phyloP scores from a whole-genome alignment of 1,140 invertebrate genomes.

The Aphelenchoides avenae region DNA sequence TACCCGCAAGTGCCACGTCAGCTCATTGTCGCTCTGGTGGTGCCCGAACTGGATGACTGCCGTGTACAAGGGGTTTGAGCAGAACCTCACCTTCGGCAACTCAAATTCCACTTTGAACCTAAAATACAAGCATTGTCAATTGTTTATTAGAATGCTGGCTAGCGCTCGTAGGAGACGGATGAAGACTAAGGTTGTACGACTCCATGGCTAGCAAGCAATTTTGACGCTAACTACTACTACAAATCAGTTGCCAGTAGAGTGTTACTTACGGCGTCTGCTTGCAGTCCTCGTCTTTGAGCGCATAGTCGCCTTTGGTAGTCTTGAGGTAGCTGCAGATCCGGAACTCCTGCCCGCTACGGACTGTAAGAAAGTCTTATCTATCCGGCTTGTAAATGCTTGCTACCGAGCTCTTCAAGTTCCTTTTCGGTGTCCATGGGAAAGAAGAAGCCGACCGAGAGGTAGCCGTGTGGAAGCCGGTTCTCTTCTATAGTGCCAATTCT shows the following conservation, averaged over 20 bases:
- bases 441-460: constrained; percentile 31
- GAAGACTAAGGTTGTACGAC: too few relatives aligned
- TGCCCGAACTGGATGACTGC: constrained; percentile 38
- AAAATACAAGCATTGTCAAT: too few relatives aligned
- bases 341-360: constrained; percentile 26
- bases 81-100: constrained; percentile 32
- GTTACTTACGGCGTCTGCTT: constrained; percentile 24
- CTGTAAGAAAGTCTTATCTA: constrained; percentile 9
- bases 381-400: background rate
- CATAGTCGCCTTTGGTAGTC: constrained; percentile 26
- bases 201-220: background rate
- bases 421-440: constrained; percentile 34
- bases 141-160: too few relatives aligned
- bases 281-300: constrained; percentile 19
- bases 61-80: constrained; percentile 33
- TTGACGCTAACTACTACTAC: background rate
- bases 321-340: constrained; percentile 37
- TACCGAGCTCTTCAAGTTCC: constrained; percentile 32
- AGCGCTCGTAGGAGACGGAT: too few relatives aligned
- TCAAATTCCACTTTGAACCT: constrained; percentile 35
- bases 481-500: constrained; percentile 33
- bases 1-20: constrained; percentile 31
- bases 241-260: background rate
- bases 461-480: constrained; percentile 29
- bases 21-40: constrained; percentile 12